Percentiles rank a stretch among this genome's conserved stretches.
Conservation (phyloP, 2,888 invertebrate genomes). For the Acleris emargana region DNA sequence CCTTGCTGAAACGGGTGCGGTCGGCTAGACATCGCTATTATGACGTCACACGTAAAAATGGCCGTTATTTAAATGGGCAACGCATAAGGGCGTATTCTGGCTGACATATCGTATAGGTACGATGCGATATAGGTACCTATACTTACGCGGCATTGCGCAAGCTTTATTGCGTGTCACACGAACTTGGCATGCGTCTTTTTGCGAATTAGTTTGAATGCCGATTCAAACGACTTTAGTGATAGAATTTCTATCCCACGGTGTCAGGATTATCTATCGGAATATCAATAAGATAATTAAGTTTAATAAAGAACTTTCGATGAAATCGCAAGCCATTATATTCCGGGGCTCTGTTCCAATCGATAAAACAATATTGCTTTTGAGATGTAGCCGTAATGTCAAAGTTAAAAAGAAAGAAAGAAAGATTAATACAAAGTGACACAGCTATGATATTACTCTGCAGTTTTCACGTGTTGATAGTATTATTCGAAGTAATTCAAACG, state of each 20-base stretch:
- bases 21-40: conserved; percentile 44
- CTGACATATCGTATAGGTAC: too few relatives aligned
- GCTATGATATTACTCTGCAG: too few relatives aligned
- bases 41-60: conserved; percentile 45
- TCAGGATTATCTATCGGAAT: background rate
- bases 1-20: conserved; percentile 45
- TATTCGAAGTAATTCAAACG: too few relatives aligned
- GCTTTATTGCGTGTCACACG: conserved; percentile 30
- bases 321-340: background rate
- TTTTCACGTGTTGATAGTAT: too few relatives aligned
- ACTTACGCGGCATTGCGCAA: conserved; percentile 28
- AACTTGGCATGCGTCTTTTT: conserved; percentile 31
- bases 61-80: conserved; percentile 26
- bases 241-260: conserved; percentile 31
- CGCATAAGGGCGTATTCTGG: conserved; percentile 7
- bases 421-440: too few relatives aligned
- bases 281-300: conserved; percentile 1
- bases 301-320: background rate
- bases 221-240: conserved; percentile 4
- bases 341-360: too few relatives aligned
- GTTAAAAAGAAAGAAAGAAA: too few relatives aligned
- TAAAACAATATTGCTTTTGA: too few relatives aligned
- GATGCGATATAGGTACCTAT: conserved; percentile 4
- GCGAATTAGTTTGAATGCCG: conserved; percentile 26
- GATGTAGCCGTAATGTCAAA: too few relatives aligned